Conservation (phyloP, 92 coral and sea anemone genomes). For the Epizoanthus ramosus region DNA sequence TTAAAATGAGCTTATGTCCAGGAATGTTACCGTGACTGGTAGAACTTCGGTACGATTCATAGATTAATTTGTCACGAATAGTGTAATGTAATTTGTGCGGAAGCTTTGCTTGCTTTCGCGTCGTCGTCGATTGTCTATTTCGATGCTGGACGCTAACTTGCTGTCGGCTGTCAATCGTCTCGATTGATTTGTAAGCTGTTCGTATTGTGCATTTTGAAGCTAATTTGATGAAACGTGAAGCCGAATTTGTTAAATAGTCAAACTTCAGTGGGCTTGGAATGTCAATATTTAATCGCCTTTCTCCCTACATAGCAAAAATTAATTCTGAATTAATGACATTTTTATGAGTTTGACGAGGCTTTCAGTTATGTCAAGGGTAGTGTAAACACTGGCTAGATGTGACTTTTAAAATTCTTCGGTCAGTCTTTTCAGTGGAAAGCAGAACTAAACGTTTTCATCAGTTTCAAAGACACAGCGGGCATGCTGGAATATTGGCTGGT, state of each 20-base stretch:
- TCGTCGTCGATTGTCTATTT: background rate
- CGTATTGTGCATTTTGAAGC: background rate
- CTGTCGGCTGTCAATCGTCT: constrained; percentile 9
- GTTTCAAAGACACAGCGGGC: background rate
- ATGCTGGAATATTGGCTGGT: background rate
- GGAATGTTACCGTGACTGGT: too few species aligned
- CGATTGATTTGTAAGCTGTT: constrained; percentile 14
- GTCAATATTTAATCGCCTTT: constrained; percentile 35
- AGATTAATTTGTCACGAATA: too few species aligned
- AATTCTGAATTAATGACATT: constrained; percentile 38
- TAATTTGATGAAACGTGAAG: constrained; percentile 3
- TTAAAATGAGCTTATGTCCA: too few species aligned
- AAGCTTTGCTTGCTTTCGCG: background rate
- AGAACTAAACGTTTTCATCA: background rate
- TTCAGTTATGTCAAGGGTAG: constrained; percentile 32
- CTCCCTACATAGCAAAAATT: constrained; percentile 17
- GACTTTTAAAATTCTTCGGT: background rate
- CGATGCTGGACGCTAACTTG: background rate
- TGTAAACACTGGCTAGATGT: background rate
- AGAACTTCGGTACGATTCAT: too few species aligned
- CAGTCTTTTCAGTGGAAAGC: background rate
- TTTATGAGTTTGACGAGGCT: constrained; percentile 24
- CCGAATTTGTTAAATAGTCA: background rate
- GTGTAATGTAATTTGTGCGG: too few species aligned
- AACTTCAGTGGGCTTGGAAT: constrained; percentile 24